phyloP scores from a whole-genome alignment of 2,113 vertebrate genomes.

The Casuarius casuarius region DNA sequence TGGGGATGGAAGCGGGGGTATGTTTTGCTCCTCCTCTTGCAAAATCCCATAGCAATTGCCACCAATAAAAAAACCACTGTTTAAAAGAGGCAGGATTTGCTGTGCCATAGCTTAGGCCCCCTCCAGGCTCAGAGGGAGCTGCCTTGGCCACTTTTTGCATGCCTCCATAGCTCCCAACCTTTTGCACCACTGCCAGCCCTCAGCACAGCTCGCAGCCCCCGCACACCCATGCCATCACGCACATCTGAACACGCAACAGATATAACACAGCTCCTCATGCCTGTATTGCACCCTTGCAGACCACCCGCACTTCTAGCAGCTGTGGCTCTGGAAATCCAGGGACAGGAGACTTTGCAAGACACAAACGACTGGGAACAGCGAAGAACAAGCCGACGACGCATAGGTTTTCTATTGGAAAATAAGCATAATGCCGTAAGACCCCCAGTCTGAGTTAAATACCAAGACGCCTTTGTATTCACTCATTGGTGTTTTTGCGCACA shows the following conservation, averaged over 20 bases:
- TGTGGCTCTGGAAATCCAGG: rapidly evolving
- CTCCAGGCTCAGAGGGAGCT: background rate
- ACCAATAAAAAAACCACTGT: background rate
- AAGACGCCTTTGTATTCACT: rapidly evolving
- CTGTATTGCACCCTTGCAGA: background rate
- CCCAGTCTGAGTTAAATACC: background rate
- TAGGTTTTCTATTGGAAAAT: background rate
- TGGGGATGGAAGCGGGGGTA: slow-evolving; percentile 28
- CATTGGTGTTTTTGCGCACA: background rate
- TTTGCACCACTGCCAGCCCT: background rate
- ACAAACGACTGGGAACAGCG: rapidly evolving
- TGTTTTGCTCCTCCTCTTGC: slow-evolving; percentile 57
- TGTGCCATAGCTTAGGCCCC: background rate
- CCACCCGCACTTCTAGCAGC: background rate
- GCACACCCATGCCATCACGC: rapidly evolving
- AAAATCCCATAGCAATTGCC: slow-evolving; percentile 41
- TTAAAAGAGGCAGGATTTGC: slow-evolving; percentile 32
- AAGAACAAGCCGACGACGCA: background rate
- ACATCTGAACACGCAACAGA: rapidly evolving
- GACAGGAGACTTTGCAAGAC: background rate
- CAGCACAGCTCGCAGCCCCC: background rate
- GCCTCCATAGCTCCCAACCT: background rate
- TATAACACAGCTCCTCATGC: background rate
- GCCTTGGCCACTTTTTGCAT: background rate
- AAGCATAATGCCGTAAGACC: rapidly evolving